Base-by-base conservation (phyloP, 2,888 invertebrate species). In the Amphipoea lucens region DNA sequence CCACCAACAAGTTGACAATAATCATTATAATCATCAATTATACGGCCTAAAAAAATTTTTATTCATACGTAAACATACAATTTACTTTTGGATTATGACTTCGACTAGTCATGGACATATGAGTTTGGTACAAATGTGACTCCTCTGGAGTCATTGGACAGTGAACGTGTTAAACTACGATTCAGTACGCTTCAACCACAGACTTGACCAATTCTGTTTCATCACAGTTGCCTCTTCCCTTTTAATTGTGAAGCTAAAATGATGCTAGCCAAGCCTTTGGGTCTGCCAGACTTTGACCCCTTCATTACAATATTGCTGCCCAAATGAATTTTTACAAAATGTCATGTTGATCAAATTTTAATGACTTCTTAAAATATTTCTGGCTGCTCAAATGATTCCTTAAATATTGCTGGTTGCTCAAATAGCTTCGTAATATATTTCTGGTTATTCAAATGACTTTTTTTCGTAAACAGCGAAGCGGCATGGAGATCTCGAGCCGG, bases 401-500 rank as follows among this genome's bases (percentile, higher is more conserved):
- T 40, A n/a, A 36, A 36, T 2, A 42, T 42, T 42, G 45, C 45
- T 45, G 45, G 5, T 23, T 23, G 42, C 12, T 48, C 1, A 36
- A 45, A 60, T 40, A 14, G 12, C 3, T 17, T 36, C 36, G 17
- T 29, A 40, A 5, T 42, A 70, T 17, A 29, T 40, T 23, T 0
- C n/a, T 40, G 11, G 42, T 54, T 40, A 17, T 54, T 54, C 5
- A 40, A 60, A 57, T 36, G 0, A 36, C 17, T 68, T 29, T 2
- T 68, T 66, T 57, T 54, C 45, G 20, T 69, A 75, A 20, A 51
- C 91, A 95, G 94, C 92, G 92, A 68, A 90, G 86, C 76, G 92
- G 90, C 20, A 78, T 90, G 36, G 94, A 93, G 2, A n/a, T 92
- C 78, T 79, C 90, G 4, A 83, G 84, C 65, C 92, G 94, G 42